A percentile compares a stretch with the other conserved stretches of the same genome.
These are phyloP conservation scores for Aspidiotus rigidus DNA, from an alignment of 2,888 invertebrate genomes.

Conservation along the genomic window DNA sequence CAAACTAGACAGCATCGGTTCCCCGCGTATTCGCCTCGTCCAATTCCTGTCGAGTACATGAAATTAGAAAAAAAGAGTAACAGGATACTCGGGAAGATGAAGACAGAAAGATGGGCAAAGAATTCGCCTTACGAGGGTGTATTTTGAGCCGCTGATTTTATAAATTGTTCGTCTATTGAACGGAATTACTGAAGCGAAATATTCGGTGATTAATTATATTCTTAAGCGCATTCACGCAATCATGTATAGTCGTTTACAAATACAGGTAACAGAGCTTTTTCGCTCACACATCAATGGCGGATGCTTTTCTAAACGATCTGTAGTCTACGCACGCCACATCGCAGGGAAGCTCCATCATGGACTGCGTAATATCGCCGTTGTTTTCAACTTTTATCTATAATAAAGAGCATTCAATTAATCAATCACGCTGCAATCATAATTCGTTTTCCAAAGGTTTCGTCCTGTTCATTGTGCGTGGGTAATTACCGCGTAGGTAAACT, in stretches of 20 bases:
- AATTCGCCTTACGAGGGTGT: too few relatives aligned
- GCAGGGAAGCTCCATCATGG: neutral
- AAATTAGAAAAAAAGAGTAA: too few relatives aligned
- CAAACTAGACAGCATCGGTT: too few relatives aligned
- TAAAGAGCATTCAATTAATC: conserved; percentile 32
- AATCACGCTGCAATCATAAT: conserved; percentile 14
- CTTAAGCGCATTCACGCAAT: conserved; percentile 29
- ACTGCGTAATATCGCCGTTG: neutral
- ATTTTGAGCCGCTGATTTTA: conserved; percentile 28
- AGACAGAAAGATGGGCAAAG: too few relatives aligned
- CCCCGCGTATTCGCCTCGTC: too few relatives aligned
- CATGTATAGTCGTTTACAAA: conserved; percentile 19
- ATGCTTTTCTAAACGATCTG: too few relatives aligned
- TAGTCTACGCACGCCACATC: too few relatives aligned
- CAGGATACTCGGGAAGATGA: too few relatives aligned
- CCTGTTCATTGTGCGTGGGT: too few relatives aligned
- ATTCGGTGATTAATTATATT: conserved; percentile 31
- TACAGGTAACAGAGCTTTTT: conserved; percentile 22
- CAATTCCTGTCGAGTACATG: too few relatives aligned
- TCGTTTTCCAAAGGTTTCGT: neutral
- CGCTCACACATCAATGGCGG: neutral
- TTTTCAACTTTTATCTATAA: conserved; percentile 30
- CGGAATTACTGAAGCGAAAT: conserved; percentile 21
- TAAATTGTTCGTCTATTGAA: conserved; percentile 31
- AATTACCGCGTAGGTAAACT: too few relatives aligned